Conservation (phyloP, 1,140 invertebrate species). For the Pararge aegeria region DNA sequence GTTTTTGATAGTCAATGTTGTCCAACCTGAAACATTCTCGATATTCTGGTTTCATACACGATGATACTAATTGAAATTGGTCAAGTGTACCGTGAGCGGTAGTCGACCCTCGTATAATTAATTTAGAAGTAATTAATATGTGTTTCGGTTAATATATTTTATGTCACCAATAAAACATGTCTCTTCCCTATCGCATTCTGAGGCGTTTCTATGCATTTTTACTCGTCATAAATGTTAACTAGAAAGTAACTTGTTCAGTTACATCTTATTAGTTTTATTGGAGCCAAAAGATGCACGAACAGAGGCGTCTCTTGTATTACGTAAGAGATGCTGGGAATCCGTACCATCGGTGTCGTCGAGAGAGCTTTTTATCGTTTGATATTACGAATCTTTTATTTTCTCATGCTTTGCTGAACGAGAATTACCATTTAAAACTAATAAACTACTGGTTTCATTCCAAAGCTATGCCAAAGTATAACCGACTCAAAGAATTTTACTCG, state of each 20-base stretch:
- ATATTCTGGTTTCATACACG: slow-evolving; percentile 25
- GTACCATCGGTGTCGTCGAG: background rate
- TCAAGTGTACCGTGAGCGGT: slow-evolving; percentile 13
- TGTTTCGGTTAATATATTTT: slow-evolving; percentile 23
- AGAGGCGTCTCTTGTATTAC: slow-evolving; percentile 8
- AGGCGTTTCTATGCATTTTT: slow-evolving; percentile 9
- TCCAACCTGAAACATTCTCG: slow-evolving; percentile 29
- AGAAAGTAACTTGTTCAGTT: slow-evolving; percentile 6
- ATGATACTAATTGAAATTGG: slow-evolving; percentile 24
- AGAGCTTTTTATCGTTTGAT: slow-evolving; percentile 14
- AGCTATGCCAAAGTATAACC: slow-evolving; percentile 24
- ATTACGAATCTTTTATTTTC: slow-evolving; percentile 13
- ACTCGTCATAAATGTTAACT: slow-evolving; percentile 15
- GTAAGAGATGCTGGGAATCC: slow-evolving; percentile 15
- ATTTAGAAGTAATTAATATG: slow-evolving; percentile 21
- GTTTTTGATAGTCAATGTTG: slow-evolving; percentile 32
- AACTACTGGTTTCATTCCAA: slow-evolving; percentile 30
- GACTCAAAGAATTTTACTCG: slow-evolving; percentile 24
- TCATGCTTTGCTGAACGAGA: slow-evolving; percentile 15
- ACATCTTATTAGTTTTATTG: slow-evolving; percentile 21
- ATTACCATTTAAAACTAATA: slow-evolving; percentile 35
- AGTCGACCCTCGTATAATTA: slow-evolving; percentile 23
- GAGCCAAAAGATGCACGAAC: slow-evolving; percentile 25
- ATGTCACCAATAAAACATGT: slow-evolving; percentile 24
- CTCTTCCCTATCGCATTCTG: slow-evolving; percentile 9